These are phyloP conservation scores for Cancer borealis DNA, from an alignment of 2,888 invertebrate genomes.

Conservation along the genomic window DNA sequence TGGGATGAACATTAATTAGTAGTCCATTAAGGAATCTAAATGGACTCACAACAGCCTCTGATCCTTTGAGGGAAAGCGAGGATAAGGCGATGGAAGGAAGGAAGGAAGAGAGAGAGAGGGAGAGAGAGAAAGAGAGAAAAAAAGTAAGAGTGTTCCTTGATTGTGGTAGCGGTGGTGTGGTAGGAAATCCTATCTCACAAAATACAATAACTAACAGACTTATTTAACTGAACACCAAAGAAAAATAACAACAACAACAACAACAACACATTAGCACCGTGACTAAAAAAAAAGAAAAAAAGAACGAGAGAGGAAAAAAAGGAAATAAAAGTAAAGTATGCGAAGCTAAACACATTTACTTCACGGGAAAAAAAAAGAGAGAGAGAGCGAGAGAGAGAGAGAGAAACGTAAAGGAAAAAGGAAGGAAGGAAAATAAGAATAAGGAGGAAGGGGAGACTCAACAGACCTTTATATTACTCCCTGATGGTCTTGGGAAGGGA, in stretches of 20 bases:
- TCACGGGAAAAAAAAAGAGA: too few relatives aligned
- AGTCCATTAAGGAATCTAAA: background rate
- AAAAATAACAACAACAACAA: too few relatives aligned
- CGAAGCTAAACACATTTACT: background rate
- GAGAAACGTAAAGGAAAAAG: background rate
- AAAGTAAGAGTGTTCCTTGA: too few relatives aligned
- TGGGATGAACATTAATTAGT: background rate
- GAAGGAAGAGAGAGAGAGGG: background rate
- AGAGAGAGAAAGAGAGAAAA: background rate
- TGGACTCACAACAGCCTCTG: background rate
- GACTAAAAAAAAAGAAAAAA: too few relatives aligned
- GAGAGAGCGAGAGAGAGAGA: background rate
- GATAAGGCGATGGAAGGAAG: background rate
- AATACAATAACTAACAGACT: too few relatives aligned
- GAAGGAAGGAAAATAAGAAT: background rate
- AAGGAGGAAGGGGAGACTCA: background rate
- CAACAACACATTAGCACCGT: too few relatives aligned
- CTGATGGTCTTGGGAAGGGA: background rate
- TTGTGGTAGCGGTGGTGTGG: too few relatives aligned
- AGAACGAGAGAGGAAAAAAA: background rate
- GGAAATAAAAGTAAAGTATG: background rate
- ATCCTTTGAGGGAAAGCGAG: background rate
- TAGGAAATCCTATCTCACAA: too few relatives aligned
- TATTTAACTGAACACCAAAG: too few relatives aligned
- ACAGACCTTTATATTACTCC: conserved; percentile 25